Conservation (phyloP, 2,113 vertebrate species). For the Psammodynastes pulverulentus region DNA sequence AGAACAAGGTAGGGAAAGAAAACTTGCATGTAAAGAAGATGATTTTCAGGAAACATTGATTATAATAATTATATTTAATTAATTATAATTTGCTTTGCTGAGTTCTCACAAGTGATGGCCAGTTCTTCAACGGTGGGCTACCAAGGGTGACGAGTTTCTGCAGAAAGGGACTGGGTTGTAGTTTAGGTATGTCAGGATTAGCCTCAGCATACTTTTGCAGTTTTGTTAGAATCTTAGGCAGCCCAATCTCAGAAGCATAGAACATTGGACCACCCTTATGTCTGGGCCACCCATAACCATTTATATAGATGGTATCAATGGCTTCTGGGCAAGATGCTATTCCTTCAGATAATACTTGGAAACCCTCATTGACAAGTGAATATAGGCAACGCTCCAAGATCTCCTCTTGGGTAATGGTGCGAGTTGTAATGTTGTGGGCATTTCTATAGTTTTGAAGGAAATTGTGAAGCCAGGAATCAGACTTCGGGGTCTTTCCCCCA, state of each 20-base stretch:
- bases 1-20: background rate
- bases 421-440: constrained; percentile 68
- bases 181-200: constrained; percentile 77
- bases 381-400: constrained; percentile 87
- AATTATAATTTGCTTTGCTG: constrained; percentile 77
- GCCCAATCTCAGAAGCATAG: constrained; percentile 80
- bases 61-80: too few species aligned
- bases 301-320: constrained; percentile 86
- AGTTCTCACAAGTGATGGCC: constrained; percentile 71
- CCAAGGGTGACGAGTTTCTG: constrained; percentile 78
- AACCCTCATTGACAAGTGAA: constrained; percentile 85
- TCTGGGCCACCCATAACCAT: constrained; percentile 87
- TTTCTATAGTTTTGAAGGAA: constrained; percentile 80
- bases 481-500: constrained; percentile 66
- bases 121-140: constrained; percentile 80
- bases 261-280: constrained; percentile 91
- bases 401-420: constrained; percentile 74
- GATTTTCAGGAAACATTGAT: constrained; percentile 34
- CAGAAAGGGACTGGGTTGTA: constrained; percentile 79
- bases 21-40: background rate
- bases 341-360: constrained; percentile 83
- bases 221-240: constrained; percentile 74
- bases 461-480: constrained; percentile 79
- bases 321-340: constrained; percentile 82
- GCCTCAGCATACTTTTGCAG: constrained; percentile 77